Base-by-base conservation (phyloP, 2,113 vertebrate species). In the Orientallactaga bullata region DNA sequence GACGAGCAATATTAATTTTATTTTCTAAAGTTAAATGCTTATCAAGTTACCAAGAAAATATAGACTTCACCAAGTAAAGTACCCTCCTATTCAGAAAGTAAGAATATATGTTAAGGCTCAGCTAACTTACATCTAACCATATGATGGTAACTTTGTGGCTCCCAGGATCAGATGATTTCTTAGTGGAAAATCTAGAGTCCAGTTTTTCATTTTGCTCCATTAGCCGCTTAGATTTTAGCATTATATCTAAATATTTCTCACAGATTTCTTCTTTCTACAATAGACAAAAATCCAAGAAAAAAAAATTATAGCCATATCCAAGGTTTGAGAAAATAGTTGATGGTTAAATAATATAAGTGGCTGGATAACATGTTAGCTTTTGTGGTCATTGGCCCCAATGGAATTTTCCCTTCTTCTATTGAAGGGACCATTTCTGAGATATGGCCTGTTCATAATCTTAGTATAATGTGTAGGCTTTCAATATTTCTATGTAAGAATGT, bases 251-350 rank as follows among this genome's bases (percentile, higher is more conserved):
- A 32, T 90, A 82, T 69, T 26, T 37, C 63, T 66, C 63, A 61
- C 5, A 39, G 3, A 26, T 85, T 77, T 73, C n/a, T 71, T 86
- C 4, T 93, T 83, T 79, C 76, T 72, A 86, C 9, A 84, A 79
- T 66, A 1, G 26, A 79, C 17, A 86, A 94, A 95, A 83, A 60
- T 79, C 86, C 32, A 13, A 3, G 18, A 89, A 21, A 13, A 55
- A 35, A 89, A 89, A 87, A 55, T 7, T 89, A 2, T 74, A 76
- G 55, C 66, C 79, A 11, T 20, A 69, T 89, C 47, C 23, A 82
- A 90, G 3, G 17, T 51, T 82, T 86, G 66, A 88, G 71, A 85
- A 78, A 92, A 90, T 65, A 93, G 82, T 85, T 82, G 65, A 35
- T 63, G 88, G 68, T 80, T 85, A 86, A 93, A 84, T 90, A 88